Percentiles rank a stretch among this genome's conserved stretches.
Conservation (phyloP, 2,797 vertebrate species). For the Catharus ustulatus region DNA sequence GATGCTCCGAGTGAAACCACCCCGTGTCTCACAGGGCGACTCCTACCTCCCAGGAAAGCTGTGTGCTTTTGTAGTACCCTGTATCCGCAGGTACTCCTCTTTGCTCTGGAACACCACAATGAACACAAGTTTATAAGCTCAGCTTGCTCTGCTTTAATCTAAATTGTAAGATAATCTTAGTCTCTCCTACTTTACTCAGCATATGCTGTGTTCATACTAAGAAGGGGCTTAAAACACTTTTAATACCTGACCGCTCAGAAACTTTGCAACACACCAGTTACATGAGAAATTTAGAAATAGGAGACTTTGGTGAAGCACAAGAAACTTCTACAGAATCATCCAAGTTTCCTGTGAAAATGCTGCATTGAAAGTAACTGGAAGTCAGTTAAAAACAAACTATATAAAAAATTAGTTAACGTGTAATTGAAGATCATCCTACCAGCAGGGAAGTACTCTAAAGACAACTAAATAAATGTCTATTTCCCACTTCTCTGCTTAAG, state of each 20-base stretch:
- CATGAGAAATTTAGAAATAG: not conserved
- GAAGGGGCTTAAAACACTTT: not conserved
- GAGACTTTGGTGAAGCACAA: not conserved
- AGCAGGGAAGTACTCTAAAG: not conserved
- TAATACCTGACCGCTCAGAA: not conserved
- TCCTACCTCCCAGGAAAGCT: not conserved
- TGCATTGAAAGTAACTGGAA: not conserved
- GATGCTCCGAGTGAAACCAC: not conserved
- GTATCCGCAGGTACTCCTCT: not conserved
- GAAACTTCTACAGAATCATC: not conserved
- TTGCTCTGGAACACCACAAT: not conserved
- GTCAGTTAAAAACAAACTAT: not conserved
- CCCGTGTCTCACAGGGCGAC: accelerated
- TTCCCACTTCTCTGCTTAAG: not conserved
- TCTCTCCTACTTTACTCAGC: not conserved
- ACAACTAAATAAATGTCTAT: not conserved
- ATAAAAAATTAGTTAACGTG: not conserved
- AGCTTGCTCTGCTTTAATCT: not conserved
- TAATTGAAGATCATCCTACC: not conserved
- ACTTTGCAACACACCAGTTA: not conserved
- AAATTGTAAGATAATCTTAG: not conserved
- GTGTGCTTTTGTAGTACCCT: not conserved
- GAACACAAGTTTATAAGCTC: not conserved
- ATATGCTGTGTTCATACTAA: not conserved
- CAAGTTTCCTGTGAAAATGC: not conserved